Evolutionary conservation across 2,888 invertebrate species (phyloP).

Genomic region (Lasioglossum lativentre): DNA sequence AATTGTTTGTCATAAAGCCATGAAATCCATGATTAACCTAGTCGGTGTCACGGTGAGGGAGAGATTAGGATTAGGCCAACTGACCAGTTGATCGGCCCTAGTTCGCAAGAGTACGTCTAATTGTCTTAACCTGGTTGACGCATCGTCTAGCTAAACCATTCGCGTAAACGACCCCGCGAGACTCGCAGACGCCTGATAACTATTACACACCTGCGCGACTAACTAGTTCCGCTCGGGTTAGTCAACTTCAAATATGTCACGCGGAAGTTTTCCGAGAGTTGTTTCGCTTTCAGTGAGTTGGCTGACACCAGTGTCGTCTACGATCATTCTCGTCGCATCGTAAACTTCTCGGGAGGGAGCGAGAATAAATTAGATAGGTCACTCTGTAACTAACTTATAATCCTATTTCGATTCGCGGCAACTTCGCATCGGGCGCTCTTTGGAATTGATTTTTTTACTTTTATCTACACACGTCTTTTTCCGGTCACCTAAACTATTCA

Average conservation of each 20-base stretch:
- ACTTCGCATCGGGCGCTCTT: neutral
- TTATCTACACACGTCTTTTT: neutral
- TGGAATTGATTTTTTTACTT: neutral
- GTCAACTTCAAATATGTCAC: conserved; percentile 2
- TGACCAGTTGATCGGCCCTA: too few species aligned
- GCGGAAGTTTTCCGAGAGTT: conserved; percentile 12
- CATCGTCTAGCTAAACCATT: too few species aligned
- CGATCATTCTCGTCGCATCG: conserved; percentile 2
- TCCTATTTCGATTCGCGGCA: neutral
- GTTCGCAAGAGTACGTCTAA: neutral
- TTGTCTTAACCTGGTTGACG: neutral
- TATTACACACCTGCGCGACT: neutral
- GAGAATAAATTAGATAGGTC: neutral
- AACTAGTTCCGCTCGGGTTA: neutral
- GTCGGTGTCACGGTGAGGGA: neutral
- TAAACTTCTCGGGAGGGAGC: neutral
- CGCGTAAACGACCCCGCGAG: neutral
- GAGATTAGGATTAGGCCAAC: neutral
- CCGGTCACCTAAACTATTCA: neutral
- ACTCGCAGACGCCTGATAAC: neutral
- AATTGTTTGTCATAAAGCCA: too few species aligned
- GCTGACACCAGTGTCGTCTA: neutral
- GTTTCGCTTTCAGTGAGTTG: neutral
- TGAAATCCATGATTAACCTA: neutral
- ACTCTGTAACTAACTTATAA: conserved; percentile 8